Evolutionary conservation across 2,113 vertebrate genomes (phyloP), one percentile per base, ranked within the genome.

Genomic region (Phasianus colchicus): DNA sequence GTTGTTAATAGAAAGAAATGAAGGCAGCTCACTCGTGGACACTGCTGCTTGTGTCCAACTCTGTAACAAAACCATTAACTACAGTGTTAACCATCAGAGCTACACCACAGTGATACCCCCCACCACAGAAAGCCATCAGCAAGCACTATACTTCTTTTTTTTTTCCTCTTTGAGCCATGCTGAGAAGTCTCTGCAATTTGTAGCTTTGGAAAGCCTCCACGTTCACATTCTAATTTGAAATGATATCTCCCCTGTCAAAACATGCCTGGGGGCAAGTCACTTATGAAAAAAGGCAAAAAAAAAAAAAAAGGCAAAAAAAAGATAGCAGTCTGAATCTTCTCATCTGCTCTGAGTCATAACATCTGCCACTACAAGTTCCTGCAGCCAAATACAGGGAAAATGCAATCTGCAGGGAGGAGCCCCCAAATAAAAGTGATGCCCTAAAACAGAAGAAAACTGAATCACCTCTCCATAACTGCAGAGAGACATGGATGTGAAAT

Each of bases 181-280:
- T 92, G 88, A 93, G 92, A 95, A 90, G 86, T 76, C 79, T 81
- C 76, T 73, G 80, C 91, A 72, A 76, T 76, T 58, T 75, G 86
- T 60, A 85, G 83, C 67, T 88, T 58, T 93, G 86, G 86, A 88
- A 93, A 85, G 43, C 47, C 63, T 95, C 64, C 89, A 64, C 71
- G 40, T 72, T 93, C 90, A 83, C 77, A 66, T 88, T 91, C 36
- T 91, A 88, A 95, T 93, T 92, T 86, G 73, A 80, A 96, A 95
- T 86, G 7, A 91, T 66, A 50, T 85, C 88, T 40, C 94, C 78
- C 85, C 69, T 95, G 92, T 93, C 94, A 95, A 93, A 95, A 90
- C 66, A 74, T 54, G 90, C 92, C 92, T 93, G 61, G 10, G 57
- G 90, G 83, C 67, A 94, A 92, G 79, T 48, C 66, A 71, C 50